These are phyloP conservation scores for Epizoanthus ramosus DNA, from an alignment of 92 coral and sea anemone species.

Conservation along the genomic window DNA sequence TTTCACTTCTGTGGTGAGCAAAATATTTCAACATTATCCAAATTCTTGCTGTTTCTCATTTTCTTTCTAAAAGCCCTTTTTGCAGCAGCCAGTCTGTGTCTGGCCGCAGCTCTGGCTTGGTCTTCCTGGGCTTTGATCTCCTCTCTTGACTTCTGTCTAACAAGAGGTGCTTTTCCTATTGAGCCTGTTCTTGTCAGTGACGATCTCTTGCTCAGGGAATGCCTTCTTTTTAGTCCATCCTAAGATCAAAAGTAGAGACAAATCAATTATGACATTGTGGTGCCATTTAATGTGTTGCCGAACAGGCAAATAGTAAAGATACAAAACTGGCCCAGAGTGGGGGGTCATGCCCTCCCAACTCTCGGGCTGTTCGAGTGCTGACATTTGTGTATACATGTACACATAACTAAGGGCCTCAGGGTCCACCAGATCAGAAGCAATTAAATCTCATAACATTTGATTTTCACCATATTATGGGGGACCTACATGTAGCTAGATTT, in stretches of 20 bases:
- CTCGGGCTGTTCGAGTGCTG: too few relatives aligned
- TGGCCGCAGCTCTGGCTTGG: constrained; percentile 84
- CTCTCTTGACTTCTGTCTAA: constrained; percentile 81
- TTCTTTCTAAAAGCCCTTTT: constrained; percentile 78
- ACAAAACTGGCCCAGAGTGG: too few relatives aligned
- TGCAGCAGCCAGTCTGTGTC: constrained; percentile 90
- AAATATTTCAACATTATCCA: constrained; percentile 89
- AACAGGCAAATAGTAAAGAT: too few relatives aligned
- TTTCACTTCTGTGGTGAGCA: constrained; percentile 67
- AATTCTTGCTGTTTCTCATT: constrained; percentile 69
- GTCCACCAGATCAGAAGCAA: too few relatives aligned
- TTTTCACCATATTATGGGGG: too few relatives aligned
- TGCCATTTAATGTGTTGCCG: neutral
- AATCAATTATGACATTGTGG: neutral
- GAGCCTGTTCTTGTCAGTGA: constrained; percentile 87
- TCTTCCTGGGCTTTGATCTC: constrained; percentile 76
- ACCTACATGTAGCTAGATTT: too few relatives aligned
- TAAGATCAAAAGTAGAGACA: neutral
- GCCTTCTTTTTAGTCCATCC: constrained; percentile 48
- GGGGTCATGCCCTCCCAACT: too few relatives aligned
- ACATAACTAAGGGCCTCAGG: too few relatives aligned
- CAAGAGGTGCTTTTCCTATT: constrained; percentile 72
- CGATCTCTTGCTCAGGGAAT: constrained; percentile 64
- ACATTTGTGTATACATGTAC: too few relatives aligned
- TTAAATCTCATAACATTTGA: too few relatives aligned